Conservation (phyloP, 2,888 invertebrate genomes). For the Macrophya alboannulata region DNA sequence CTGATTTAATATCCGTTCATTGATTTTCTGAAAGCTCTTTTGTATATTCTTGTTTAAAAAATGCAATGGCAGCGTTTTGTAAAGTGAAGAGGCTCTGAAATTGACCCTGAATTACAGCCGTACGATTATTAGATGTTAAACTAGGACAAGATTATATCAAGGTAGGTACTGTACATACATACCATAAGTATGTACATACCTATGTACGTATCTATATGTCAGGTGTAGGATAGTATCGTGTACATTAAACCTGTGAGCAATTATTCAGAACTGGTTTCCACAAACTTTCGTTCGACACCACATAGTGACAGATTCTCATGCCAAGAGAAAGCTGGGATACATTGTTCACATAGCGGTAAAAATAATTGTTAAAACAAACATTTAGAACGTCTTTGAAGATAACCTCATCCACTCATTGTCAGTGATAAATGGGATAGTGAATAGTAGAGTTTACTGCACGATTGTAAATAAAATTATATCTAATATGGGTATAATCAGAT, state of each 20-base stretch:
- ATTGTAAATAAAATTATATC: not conserved
- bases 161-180: no score
- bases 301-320: constrained; percentile 44
- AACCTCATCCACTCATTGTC: not conserved
- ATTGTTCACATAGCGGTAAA: constrained; percentile 9
- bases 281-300: constrained; percentile 39
- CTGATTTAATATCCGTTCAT: not conserved
- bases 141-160: no score
- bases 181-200: no score
- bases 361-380: constrained; percentile 15
- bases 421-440: not conserved
- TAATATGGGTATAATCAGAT: not conserved
- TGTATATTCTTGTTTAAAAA: not conserved
- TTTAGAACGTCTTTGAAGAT: not conserved
- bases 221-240: not conserved
- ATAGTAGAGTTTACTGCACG: not conserved
- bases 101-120: not conserved
- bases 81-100: constrained; percentile 6
- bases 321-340: constrained; percentile 40
- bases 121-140: constrained; percentile 5
- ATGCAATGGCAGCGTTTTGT: not conserved
- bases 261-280: constrained; percentile 47
- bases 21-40: not conserved
- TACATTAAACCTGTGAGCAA: constrained; percentile 3
- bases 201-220: not conserved